Conservation (phyloP, 2,888 invertebrate genomes). For the Eulithis prunata region DNA sequence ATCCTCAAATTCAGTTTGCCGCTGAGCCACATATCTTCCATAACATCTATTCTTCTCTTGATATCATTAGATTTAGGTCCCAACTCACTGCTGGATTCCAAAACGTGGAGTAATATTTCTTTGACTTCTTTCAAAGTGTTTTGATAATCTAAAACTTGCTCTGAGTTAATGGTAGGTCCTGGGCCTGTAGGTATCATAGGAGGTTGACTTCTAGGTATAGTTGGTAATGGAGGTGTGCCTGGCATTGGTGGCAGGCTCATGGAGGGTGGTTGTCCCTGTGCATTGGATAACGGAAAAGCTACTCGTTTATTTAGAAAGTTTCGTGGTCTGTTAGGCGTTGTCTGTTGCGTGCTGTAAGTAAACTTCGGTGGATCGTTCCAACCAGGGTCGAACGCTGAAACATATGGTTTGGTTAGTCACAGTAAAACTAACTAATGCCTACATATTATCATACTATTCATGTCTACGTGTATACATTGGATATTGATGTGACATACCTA, state of each 20-base stretch:
- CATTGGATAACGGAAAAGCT: slow-evolving; percentile 74
- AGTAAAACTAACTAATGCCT: no score
- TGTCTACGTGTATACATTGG: background rate
- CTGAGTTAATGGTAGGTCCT: slow-evolving; percentile 25
- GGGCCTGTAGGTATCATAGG: slow-evolving; percentile 37
- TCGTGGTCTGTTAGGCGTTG: slow-evolving; percentile 71
- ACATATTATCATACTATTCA: background rate
- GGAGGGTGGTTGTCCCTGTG: slow-evolving; percentile 47
- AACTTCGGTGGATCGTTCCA: slow-evolving; percentile 85
- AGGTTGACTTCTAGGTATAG: slow-evolving; percentile 45
- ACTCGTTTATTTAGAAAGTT: slow-evolving; percentile 82
- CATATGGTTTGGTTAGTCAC: slow-evolving; percentile 12
- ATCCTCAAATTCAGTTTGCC: slow-evolving; percentile 80
- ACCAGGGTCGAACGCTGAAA: slow-evolving; percentile 74
- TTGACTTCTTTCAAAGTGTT: slow-evolving; percentile 64
- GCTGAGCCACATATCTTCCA: slow-evolving; percentile 84
- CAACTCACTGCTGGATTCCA: slow-evolving; percentile 69
- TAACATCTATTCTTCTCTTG: slow-evolving; percentile 76
- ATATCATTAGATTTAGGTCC: slow-evolving; percentile 80
- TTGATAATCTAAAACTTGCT: slow-evolving; percentile 60
- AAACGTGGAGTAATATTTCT: slow-evolving; percentile 58
- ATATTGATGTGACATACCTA: slow-evolving; percentile 46
- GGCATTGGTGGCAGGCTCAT: slow-evolving; percentile 63
- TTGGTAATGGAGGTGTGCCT: slow-evolving; percentile 38
- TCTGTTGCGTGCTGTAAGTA: slow-evolving; percentile 71